phyloP scores from a whole-genome alignment of 2,113 vertebrate species.

The Phrynosoma platyrhinos region DNA sequence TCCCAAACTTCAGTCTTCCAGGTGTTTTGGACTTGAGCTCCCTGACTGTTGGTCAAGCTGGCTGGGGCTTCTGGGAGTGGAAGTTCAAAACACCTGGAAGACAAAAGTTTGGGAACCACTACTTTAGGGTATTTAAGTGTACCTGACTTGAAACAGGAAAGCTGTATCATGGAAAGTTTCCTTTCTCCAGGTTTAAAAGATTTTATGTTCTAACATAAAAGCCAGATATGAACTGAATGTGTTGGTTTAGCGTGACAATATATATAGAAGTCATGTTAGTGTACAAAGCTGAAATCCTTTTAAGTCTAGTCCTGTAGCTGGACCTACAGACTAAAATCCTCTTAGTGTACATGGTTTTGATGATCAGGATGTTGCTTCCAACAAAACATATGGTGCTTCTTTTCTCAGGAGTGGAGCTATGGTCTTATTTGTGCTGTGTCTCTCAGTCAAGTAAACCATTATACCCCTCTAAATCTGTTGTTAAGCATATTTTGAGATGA shows the following conservation, averaged over 20 bases:
- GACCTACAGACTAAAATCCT: not conserved
- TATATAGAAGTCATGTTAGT: not conserved
- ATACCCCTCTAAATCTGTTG: no score
- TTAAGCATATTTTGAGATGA: not conserved
- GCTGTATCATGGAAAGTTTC: not conserved
- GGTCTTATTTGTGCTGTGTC: not conserved
- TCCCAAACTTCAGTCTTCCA: no score
- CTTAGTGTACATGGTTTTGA: not conserved
- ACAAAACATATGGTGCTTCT: not conserved
- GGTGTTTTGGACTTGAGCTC: no score
- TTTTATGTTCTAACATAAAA: not conserved
- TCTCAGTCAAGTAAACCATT: not conserved
- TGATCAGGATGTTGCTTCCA: not conserved
- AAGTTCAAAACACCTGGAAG: no score
- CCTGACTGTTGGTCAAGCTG: no score
- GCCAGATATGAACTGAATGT: not conserved
- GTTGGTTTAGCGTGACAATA: not conserved
- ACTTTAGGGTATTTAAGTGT: no score
- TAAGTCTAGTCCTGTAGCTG: not conserved
- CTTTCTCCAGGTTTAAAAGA: not conserved
- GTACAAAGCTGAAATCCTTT: not conserved
- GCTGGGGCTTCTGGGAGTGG: no score
- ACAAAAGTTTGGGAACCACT: no score
- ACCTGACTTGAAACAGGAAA: not conserved
- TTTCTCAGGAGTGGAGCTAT: not conserved